Evolutionary conservation across 2,797 vertebrate species (phyloP).

Genomic region (Taenioides sp.): DNA sequence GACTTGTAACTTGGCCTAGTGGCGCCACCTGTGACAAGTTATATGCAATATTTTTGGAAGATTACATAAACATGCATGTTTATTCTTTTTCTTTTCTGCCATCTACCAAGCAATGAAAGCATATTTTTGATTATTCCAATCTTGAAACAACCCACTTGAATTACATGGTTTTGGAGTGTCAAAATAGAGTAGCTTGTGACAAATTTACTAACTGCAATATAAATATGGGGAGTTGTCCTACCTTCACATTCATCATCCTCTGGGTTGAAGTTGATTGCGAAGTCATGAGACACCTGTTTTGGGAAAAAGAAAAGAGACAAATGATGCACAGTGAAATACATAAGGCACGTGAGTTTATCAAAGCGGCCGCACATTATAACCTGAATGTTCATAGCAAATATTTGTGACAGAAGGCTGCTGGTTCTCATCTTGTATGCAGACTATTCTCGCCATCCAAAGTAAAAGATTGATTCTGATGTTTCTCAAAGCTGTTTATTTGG

Average conservation of each 20-base stretch:
- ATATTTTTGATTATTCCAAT: not conserved
- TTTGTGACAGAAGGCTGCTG: slow-evolving; percentile 17
- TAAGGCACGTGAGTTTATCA: not conserved
- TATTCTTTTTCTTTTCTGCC: not conserved
- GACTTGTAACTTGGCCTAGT: no score
- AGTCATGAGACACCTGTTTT: slow-evolving; percentile 92
- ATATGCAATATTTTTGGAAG: no score
- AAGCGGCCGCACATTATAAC: not conserved
- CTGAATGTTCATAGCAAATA: not conserved
- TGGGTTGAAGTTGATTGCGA: slow-evolving; percentile 95
- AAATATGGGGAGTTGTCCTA: slow-evolving; percentile 55
- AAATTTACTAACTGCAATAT: not conserved
- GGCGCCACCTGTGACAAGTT: no score
- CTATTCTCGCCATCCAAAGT: slow-evolving; percentile 30
- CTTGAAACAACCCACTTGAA: not conserved
- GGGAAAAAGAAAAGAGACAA: slow-evolving; percentile 12
- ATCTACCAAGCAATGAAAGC: not conserved
- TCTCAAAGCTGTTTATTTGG: slow-evolving; percentile 49
- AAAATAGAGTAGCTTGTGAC: not conserved
- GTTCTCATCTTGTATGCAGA: slow-evolving; percentile 15
- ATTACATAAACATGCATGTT: not conserved
- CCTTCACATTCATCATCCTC: slow-evolving; percentile 96
- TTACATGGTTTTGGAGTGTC: not conserved
- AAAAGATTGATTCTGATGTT: slow-evolving; percentile 46
- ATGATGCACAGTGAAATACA: not conserved